Base-by-base conservation (phyloP, 2,888 invertebrate genomes). In the Sphinx pinastri region DNA sequence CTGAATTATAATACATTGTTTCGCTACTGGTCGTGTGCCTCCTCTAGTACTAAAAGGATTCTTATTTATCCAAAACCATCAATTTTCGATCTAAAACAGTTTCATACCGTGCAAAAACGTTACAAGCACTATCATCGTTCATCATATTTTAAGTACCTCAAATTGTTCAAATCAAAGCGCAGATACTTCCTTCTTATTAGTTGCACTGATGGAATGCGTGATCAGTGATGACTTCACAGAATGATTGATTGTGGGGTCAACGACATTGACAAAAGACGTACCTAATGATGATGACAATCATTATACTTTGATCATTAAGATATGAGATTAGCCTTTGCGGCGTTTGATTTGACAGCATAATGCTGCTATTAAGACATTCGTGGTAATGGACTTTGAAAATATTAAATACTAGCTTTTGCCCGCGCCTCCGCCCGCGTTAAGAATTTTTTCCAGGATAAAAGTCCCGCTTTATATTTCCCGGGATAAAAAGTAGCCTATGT, bases 221-320 rank as follows among this genome's bases (percentile, higher is more conserved):
- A 63, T 63, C 49, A 31, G 47, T 13, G 19, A 63, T 63, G 63
- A 49, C 63, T 47, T 19, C 49, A 38, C 58, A 63, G 13, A 63
- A 63, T 63, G 63, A 49, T 63, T 49, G 63, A 63, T 49, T 49
- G 49, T 19, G 47, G 63, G 63, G 63, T 63, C 63, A 63, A 49
- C 49, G 49, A 63, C 63, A 63, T 25, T 49, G 49, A 63, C 63
- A 63, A 49, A 63, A 49, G 63, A 47, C 63, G 38, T 38, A 38
- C 7, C 13, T 63, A 63, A 63, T 63, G 63, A 63, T 63, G 63
- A 63, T 63, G 63, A 63, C 49, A 63, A 19, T 63, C 63, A 19
- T 63, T 49, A 49, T 49, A 49, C 19, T 47, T 63, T 14, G 5
- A 58, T 31, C 47, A 63, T 49, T 13, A 63, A 47, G 47, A 60